Percentiles rank a stretch among this genome's conserved stretches.
Evolutionary conservation across 2,113 vertebrate genomes (phyloP).

Genomic region (Anolis carolinensis): DNA sequence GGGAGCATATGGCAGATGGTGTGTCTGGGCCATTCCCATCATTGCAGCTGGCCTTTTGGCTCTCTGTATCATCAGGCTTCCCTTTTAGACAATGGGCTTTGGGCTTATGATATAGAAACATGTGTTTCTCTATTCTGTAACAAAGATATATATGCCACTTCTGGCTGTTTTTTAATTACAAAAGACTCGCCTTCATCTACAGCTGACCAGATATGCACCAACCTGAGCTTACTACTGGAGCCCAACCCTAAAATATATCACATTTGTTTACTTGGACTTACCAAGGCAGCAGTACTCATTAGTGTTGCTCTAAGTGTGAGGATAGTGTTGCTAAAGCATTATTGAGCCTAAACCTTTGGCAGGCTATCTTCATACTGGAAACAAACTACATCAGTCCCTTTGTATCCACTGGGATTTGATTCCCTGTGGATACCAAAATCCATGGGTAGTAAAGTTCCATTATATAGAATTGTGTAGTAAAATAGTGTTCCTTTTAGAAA

Average conservation of each 20-base stretch:
- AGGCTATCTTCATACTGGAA: neutral
- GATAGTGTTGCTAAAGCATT: neutral
- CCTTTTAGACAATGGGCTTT: neutral
- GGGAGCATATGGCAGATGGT: conserved; percentile 20
- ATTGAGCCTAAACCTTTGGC: neutral
- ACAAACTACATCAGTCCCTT: neutral
- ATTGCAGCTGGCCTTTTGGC: conserved; percentile 1
- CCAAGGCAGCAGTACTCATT: neutral
- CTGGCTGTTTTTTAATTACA: neutral
- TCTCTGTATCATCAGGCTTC: neutral
- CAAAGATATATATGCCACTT: neutral
- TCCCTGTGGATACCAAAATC: too few species aligned
- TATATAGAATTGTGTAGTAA: too few species aligned
- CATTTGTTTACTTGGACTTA: neutral
- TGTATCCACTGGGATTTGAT: too few species aligned
- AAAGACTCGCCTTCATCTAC: neutral
- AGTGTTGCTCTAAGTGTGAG: neutral
- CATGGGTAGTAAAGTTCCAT: too few species aligned
- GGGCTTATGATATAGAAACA: neutral
- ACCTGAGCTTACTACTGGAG: neutral
- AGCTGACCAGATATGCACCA: neutral
- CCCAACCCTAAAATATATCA: neutral
- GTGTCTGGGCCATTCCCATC: conserved; percentile 38
- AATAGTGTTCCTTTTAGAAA: too few species aligned
- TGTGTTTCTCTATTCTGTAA: neutral